Evolutionary conservation across 2,797 vertebrate genomes (phyloP), one percentile per base, ranked within the genome.

Genomic region (Oreochromis grahami): DNA sequence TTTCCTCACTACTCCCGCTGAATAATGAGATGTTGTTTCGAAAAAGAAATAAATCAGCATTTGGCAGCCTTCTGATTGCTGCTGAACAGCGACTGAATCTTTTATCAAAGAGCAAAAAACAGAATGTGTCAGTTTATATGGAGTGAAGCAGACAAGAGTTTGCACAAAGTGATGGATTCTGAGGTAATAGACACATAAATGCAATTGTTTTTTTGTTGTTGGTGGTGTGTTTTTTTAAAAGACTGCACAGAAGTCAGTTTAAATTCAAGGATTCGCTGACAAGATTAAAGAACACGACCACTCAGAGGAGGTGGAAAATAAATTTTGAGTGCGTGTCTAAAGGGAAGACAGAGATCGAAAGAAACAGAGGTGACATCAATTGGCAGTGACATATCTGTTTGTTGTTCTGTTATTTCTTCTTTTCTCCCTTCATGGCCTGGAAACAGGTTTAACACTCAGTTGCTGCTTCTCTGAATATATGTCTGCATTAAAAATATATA

Each of bases 21-120:
- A 86, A 88, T 89, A 89, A 89, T 84, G 52, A 88, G 76, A 83
- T 21, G 76, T 50, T 58, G 43, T 76, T 83, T 48, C 11, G 51
- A 45, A 78, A 19, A 76, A 34, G 38, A 76, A 79, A 68, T 29
- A 58, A 36, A 60, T 29, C 14, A 36, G 3, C 17, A 53, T 78
- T 53, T 76, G 56, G 29, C 17, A 60, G 48, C 82, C 11, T 41
- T 80, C 51, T 76, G 78, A 79, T 48, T 88, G 80, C 4, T 3
- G 21, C 76, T 80, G 29, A 78, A 76, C 51, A 80, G 45, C 68
- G 55, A 86, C 51, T 83, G 48, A 81, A 87, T 81, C 34, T 86
- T 52, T 82, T 65, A 52, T 74, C 72, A 63, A 21, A 84, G 53
- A 84, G 24, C 38, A 80, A 60, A 36, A 51, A 83, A 8, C n/a